phyloP scores from a whole-genome alignment of 2,888 invertebrate species.

The Lepidochitona cinerea region DNA sequence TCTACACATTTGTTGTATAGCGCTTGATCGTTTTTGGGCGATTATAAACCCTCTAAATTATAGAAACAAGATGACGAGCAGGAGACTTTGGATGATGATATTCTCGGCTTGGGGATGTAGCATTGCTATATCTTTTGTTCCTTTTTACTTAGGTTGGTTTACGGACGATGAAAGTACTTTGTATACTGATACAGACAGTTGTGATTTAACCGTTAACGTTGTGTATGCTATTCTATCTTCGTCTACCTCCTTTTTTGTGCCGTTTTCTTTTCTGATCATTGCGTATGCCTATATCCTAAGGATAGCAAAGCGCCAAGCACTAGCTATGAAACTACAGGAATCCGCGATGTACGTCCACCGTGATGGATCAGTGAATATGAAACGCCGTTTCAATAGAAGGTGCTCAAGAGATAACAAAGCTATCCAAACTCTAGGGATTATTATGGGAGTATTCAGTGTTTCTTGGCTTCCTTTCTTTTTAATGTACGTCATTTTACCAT shows the following conservation, averaged over 20 bases:
- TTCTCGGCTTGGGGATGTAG: conserved; percentile 55
- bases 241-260: conserved; percentile 62
- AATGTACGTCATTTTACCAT: conserved; percentile 44
- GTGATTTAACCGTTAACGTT: conserved; percentile 52
- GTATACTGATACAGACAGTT: conserved; percentile 25
- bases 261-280: conserved; percentile 61
- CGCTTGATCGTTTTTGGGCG: conserved; percentile 62
- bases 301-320: conserved; percentile 57
- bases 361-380: neutral
- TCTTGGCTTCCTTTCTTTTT: conserved; percentile 50
- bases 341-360: conserved; percentile 31
- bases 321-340: conserved; percentile 53
- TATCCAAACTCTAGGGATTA: conserved; percentile 42
- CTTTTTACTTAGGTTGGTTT: conserved; percentile 66
- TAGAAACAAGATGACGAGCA: conserved; percentile 48
- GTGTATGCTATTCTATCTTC: conserved; percentile 65
- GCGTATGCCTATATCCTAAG: conserved; percentile 60
- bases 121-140: conserved; percentile 64
- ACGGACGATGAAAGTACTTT: conserved; percentile 70
- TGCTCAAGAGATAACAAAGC: conserved; percentile 40
- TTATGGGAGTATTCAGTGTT: conserved; percentile 44
- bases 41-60: conserved; percentile 63
- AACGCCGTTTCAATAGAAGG: neutral
- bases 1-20: conserved; percentile 64
- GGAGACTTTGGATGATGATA: conserved; percentile 50